A percentile compares a stretch with the other conserved stretches of the same genome.
Evolutionary conservation across 92 coral and sea anemone genomes (phyloP).

Genomic region (Palythoa caribaeorum): DNA sequence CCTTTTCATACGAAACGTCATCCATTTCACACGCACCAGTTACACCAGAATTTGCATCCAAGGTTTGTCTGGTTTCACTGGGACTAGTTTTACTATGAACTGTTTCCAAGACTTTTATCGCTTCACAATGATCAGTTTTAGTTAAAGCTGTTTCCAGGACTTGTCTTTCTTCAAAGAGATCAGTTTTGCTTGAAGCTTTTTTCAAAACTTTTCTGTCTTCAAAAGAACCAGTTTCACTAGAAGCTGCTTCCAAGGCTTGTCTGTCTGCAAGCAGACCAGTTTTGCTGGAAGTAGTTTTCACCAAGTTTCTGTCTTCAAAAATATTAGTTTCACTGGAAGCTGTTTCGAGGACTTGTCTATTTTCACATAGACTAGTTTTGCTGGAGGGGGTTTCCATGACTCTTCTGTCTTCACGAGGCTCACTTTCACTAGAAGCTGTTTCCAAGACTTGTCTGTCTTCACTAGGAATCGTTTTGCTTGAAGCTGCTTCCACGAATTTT

Average conservation of each 20-base stretch:
- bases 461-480: neutral
- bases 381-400: neutral
- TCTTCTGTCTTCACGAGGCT: neutral
- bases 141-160: neutral
- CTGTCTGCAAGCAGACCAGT: neutral
- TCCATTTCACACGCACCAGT: neutral
- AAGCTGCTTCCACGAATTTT: neutral
- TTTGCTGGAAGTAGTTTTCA: neutral
- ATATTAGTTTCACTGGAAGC: neutral
- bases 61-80: neutral
- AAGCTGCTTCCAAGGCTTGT: neutral
- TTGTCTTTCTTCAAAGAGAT: neutral
- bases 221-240: neutral
- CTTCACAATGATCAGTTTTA: neutral
- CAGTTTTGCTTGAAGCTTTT: neutral
- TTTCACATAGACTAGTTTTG: neutral
- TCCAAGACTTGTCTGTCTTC: neutral
- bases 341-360: neutral
- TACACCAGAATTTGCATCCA: neutral
- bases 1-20: neutral
- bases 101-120: neutral
- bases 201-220: neutral
- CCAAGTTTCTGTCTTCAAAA: neutral
- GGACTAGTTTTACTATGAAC: neutral
- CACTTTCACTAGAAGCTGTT: neutral